Percentiles rank a stretch among this genome's conserved stretches.
Conservation (phyloP, 30 jellyfish, hydroid and myxozoan genomes). For the Catostylus mosaicus region DNA sequence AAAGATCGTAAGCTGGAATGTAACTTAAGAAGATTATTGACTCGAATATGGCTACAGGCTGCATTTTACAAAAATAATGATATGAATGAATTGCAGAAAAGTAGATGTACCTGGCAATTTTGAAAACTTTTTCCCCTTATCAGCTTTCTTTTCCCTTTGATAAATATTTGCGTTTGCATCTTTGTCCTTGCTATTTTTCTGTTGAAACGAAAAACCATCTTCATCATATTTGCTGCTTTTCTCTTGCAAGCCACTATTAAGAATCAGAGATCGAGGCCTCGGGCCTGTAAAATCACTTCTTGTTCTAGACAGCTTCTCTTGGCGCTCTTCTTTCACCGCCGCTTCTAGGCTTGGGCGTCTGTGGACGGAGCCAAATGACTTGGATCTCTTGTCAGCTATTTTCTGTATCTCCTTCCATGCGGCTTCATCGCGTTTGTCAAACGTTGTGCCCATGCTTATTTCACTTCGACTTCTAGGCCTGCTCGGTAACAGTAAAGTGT, state of each 20-base stretch:
- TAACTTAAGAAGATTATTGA: no score
- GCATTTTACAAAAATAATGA: no score
- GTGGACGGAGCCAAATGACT: constrained; percentile 18
- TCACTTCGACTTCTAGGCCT: constrained; percentile 74
- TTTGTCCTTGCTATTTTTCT: background rate
- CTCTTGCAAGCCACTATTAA: constrained; percentile 20
- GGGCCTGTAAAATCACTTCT: constrained; percentile 34
- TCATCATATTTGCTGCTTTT: background rate
- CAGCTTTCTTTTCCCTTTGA: constrained; percentile 29
- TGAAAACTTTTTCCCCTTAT: constrained; percentile 24
- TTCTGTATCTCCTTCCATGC: constrained; percentile 22
- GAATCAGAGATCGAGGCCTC: constrained; percentile 56
- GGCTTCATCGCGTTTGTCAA: constrained; percentile 27
- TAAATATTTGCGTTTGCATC: constrained; percentile 26
- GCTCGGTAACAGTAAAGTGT: background rate
- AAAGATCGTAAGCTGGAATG: no score
- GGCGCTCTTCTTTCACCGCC: constrained; percentile 25
- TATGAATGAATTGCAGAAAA: background rate
- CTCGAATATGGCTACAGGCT: no score
- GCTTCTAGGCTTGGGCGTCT: constrained; percentile 63
- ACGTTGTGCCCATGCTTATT: constrained; percentile 20
- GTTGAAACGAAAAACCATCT: background rate
- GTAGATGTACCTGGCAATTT: constrained; percentile 39
- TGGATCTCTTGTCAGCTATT: constrained; percentile 34
- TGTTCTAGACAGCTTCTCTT: constrained; percentile 35